Base-by-base conservation (phyloP, 53 echinoderm and acorn worm genomes). In the Arbacia lixula region DNA sequence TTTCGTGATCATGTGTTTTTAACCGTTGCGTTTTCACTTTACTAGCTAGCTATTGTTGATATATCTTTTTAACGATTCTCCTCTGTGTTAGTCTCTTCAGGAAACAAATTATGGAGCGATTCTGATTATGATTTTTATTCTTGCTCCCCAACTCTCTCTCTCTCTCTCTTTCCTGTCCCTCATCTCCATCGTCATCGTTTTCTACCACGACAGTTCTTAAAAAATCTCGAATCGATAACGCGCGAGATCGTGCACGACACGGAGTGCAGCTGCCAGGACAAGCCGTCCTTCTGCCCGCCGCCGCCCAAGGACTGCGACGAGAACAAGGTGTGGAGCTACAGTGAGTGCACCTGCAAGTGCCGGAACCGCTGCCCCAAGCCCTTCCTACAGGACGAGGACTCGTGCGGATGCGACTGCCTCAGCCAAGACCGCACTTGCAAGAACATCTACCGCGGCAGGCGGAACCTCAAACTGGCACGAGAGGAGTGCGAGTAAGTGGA, bases 401-500 rank as follows among this genome's bases (percentile, higher is more conserved):
- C 67, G 19, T 95, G 95, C 63, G 86, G 85, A 12, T 95, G 95
- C 25, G 95, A 95, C 39, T 95, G 95, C 21, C 84, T 95, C 17
- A 90, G 86, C 85, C 76, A 67, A 28, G 89, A 95, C 84, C 85
- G 89, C 24, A 58, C 63, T 12, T 95, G 95, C 66, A 95, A 95
- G 88, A 92, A 90, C 65, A 88, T 92, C 77, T 86, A 83, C 40
- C 88, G 90, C 26, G 95, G 95, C 6, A 86, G 90, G 16, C 90
- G 84, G 83, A 86, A 89, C 60, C 36, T 34, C 12, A 88, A 40
- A 21, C 78, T 95, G 0, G 83, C 83, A 20, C 41, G n/a, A 6
- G 78, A 88, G 39, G 90, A 95, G 53, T 95, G 95, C 95, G 87
- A 91, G 95, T 95, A 88, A 87, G 94, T 93, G 67, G 3, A 9